These are phyloP conservation scores for Cancer borealis DNA, from an alignment of 2,888 invertebrate genomes.

Conservation along the genomic window DNA sequence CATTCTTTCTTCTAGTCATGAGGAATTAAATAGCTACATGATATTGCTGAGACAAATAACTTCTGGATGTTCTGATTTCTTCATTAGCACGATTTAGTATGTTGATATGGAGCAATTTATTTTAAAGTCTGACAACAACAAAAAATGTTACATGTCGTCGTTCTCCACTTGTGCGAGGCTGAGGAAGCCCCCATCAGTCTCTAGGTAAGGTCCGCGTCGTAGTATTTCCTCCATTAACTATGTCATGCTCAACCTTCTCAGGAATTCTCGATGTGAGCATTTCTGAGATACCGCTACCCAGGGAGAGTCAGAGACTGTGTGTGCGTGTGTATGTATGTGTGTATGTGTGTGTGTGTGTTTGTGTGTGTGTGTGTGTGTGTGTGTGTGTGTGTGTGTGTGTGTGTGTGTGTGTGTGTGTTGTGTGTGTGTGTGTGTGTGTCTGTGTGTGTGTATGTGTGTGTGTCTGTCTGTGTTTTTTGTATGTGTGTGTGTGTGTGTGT, in stretches of 20 bases:
- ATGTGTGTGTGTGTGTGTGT: background rate
- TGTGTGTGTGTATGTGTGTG: conserved; percentile 25
- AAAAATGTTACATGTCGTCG: no score
- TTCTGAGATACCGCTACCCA: background rate
- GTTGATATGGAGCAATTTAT: no score
- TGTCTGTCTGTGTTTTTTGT: background rate
- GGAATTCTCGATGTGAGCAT: conserved; percentile 8
- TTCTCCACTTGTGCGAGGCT: no score
- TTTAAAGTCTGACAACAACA: no score
- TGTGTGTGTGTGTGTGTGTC: conserved; percentile 33
- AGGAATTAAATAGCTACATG: no score
- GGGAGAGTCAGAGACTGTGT: no score
- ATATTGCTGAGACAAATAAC: no score
- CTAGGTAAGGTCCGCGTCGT: background rate
- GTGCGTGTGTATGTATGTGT: conserved; percentile 21
- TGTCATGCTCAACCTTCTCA: background rate
- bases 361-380: conserved; percentile 24
- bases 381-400: conserved; percentile 17
- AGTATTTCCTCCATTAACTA: conserved; percentile 23
- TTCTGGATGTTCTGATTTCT: no score
- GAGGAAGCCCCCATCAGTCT: background rate
- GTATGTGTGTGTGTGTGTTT: conserved; percentile 29
- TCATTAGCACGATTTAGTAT: no score
- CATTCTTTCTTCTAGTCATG: no score
- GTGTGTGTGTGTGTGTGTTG: background rate